phyloP scores from a whole-genome alignment of 2,888 invertebrate genomes.

The Xanthia togata region DNA sequence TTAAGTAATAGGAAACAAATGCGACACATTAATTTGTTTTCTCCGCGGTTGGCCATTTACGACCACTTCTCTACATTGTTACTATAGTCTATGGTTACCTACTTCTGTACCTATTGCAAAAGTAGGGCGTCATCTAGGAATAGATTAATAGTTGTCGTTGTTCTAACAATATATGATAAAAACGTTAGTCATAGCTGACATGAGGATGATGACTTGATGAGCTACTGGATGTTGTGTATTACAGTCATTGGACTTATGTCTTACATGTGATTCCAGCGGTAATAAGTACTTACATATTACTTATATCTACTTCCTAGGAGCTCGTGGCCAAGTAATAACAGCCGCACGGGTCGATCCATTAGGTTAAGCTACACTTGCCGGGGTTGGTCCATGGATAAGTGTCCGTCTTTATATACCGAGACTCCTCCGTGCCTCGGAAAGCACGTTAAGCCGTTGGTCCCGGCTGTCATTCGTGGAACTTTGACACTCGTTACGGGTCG shows the following conservation, averaged over 20 bases:
- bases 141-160: conserved; percentile 29
- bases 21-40: conserved; percentile 39
- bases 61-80: conserved; percentile 15
- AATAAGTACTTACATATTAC: background rate
- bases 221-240: conserved; percentile 1
- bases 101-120: conserved; percentile 1
- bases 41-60: conserved; percentile 42
- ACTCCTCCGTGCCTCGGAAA: no score
- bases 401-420: no score
- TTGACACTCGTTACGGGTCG: no score
- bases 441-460: no score
- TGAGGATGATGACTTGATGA: conserved; percentile 41
- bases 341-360: no score
- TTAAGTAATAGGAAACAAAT: conserved; percentile 26
- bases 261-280: background rate
- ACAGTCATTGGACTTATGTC: background rate
- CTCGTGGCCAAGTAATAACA: no score
- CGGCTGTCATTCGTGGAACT: no score
- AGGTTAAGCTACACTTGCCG: no score
- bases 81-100: background rate
- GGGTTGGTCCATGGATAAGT: no score
- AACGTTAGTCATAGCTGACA: conserved; percentile 34
- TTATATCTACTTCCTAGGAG: background rate
- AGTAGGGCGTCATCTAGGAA: conserved; percentile 42
- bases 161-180: conserved; percentile 33